Conservation (phyloP, 2,113 vertebrate genomes). For the Lophochroa leadbeateri region DNA sequence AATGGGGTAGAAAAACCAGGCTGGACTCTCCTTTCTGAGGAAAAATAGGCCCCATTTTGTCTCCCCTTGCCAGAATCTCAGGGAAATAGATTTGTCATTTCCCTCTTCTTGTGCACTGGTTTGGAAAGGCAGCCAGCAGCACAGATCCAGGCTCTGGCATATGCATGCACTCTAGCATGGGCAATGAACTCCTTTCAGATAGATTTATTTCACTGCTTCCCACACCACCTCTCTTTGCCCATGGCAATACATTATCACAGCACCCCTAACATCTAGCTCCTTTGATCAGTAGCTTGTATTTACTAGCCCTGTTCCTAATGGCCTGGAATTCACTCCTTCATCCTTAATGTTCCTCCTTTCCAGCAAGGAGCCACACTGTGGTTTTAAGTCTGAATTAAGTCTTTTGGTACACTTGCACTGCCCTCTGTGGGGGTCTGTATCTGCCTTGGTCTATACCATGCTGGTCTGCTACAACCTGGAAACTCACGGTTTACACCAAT, state of each 20-base stretch:
- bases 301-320: not conserved
- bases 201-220: not conserved
- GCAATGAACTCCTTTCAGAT: not conserved
- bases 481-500: not conserved
- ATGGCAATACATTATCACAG: not conserved
- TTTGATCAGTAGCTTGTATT: not conserved
- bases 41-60: not conserved
- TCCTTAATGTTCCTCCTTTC: not conserved
- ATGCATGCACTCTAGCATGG: not conserved
- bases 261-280: not conserved
- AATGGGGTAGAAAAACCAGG: not conserved
- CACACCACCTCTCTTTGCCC: not conserved
- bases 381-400: not conserved
- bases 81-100: not conserved
- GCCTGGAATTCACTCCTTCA: not conserved
- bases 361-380: not conserved
- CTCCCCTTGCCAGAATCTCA: not conserved
- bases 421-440: not conserved
- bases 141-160: not conserved
- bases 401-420: not conserved
- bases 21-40: not conserved
- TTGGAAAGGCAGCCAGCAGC: constrained; percentile 23
- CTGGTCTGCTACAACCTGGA: not conserved
- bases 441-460: not conserved
- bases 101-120: not conserved